Base-by-base conservation (phyloP, 2,797 vertebrate species). In the Acipenser ruthenus region DNA sequence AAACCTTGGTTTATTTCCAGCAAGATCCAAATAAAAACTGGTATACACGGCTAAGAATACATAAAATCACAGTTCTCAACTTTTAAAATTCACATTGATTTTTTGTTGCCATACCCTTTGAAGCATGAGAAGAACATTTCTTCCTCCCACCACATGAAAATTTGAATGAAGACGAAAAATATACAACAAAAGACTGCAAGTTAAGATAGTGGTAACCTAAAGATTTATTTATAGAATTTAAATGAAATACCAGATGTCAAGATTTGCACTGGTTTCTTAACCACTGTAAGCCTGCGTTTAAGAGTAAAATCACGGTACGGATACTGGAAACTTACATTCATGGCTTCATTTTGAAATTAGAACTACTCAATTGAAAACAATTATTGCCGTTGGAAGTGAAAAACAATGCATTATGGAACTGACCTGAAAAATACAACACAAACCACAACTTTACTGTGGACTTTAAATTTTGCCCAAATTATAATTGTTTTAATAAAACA, bases 211-310 rank as follows among this genome's bases (percentile, higher is more conserved):
- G 78, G 71, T 72, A 82, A 81, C 72, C 74, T 80, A 69, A 62
- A 73, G 64, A 77, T 92, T 94, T 93, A 93, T 92, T 91, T 78
- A 82, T 80, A 82, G 82, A 82, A 84, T 80, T 87, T 80, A 88
- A 93, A 86, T 77, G 72, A 73, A 62, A 79, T 84, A 75, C 69
- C 77, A 77, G 75, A 77, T 82, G 84, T 73, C 73, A 71, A 79
- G 71, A 82, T 73, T 83, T 85, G 81, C 79, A 77, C 74, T 73
- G 68, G 68, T 65, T 64, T 71, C 78, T 80, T 69, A 81, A 79
- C 83, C 84, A 81, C 80, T 85, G 79, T 81, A 89, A 82, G 83
- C 86, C 80, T 83, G 84, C 74, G 77, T 86, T 89, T 83, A 83
- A 80, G 80, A 87, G 80, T 76, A 85, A 88, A 91, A 80, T 69